Percentiles rank a stretch among this genome's conserved stretches.
Evolutionary conservation across 2,797 vertebrate genomes (phyloP).

Genomic region (Anguilla anguilla): DNA sequence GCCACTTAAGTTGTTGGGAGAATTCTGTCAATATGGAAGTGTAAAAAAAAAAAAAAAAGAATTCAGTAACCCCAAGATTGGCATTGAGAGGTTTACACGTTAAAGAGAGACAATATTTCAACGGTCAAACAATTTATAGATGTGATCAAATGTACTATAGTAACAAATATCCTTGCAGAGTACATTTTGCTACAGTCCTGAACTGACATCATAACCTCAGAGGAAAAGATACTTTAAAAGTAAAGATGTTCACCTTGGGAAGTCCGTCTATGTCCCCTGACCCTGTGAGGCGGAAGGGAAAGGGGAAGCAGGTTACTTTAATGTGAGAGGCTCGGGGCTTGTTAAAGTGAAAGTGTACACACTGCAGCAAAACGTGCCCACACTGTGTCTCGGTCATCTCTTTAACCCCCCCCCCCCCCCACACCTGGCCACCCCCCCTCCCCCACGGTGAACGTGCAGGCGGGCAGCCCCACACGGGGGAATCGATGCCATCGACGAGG

Average conservation of each 20-base stretch:
- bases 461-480: too few relatives aligned
- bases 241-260: conserved; percentile 86
- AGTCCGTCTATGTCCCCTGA: conserved; percentile 98
- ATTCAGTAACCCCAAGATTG: too few relatives aligned
- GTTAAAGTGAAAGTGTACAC: conserved; percentile 6
- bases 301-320: not conserved
- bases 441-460: not conserved
- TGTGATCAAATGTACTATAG: not conserved
- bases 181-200: not conserved
- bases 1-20: conserved; percentile 99
- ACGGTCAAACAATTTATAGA: not conserved
- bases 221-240: not conserved
- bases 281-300: conserved; percentile 67
- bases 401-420: not conserved
- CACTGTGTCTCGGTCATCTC: not conserved
- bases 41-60: not conserved
- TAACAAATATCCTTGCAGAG: not conserved
- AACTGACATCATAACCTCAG: not conserved
- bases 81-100: not conserved
- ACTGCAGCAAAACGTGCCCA: not conserved
- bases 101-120: not conserved
- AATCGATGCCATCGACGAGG: conserved; percentile 17
- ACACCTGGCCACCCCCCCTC: too few relatives aligned
- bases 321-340: not conserved
- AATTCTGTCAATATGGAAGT: conserved; percentile 79